Conservation (phyloP, 2,797 vertebrate genomes). For the Selene dorsalis region DNA sequence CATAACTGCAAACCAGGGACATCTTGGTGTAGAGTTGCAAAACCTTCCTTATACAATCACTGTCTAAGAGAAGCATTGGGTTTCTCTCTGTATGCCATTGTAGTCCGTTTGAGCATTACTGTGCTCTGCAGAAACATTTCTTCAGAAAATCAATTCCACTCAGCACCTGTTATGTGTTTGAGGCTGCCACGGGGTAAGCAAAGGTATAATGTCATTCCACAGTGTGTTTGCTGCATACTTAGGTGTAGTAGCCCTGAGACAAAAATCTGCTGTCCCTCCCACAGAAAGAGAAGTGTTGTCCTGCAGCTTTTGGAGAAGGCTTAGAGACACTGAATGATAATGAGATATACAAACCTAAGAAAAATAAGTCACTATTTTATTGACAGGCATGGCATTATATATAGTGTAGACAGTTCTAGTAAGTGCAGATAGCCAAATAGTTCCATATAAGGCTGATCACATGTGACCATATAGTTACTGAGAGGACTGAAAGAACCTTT, state of each 20-base stretch:
- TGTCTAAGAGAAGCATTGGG: constrained; percentile 22
- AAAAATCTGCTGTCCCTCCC: not conserved
- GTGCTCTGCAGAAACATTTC: constrained; percentile 62
- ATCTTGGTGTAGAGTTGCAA: constrained; percentile 20
- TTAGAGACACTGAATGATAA: not conserved
- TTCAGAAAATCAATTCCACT: constrained; percentile 70
- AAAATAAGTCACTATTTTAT: not conserved
- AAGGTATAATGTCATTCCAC: constrained; percentile 52
- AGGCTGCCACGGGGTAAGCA: constrained; percentile 52
- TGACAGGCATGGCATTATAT: too few species aligned
- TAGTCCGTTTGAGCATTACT: constrained; percentile 42
- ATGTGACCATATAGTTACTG: too few species aligned
- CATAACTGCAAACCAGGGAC: constrained; percentile 1
- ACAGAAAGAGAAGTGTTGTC: not conserved
- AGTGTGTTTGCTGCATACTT: constrained; percentile 33
- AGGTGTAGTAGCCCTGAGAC: constrained; percentile 22
- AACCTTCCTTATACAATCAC: constrained; percentile 36
- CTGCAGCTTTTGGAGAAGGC: not conserved
- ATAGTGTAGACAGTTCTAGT: too few species aligned
- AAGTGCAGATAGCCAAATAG: not conserved
- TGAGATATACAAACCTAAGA: not conserved
- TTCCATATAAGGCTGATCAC: too few species aligned
- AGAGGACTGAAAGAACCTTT: too few species aligned
- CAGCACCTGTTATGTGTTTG: constrained; percentile 62
- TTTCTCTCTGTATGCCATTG: constrained; percentile 39